phyloP scores from a whole-genome alignment of 2,888 invertebrate genomes.

The Bugulina stolonifera region DNA sequence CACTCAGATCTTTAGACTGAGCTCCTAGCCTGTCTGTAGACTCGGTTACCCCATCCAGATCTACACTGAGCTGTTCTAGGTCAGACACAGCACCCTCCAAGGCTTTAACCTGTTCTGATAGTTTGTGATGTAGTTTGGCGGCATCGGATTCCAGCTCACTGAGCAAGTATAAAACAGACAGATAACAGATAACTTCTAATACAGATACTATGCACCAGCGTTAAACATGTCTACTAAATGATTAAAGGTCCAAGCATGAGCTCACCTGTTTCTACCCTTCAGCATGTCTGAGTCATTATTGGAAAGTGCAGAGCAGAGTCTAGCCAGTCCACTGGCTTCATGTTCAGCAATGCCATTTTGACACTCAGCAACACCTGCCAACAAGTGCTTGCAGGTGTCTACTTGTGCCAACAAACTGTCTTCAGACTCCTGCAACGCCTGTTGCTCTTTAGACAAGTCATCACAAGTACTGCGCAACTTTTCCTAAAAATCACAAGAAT shows the following conservation, averaged over 20 bases:
- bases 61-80: slow-evolving; percentile 13
- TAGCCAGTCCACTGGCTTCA: background rate
- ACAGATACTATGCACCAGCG: background rate
- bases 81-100: background rate
- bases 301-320: slow-evolving; percentile 4
- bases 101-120: background rate
- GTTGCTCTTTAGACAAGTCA: background rate
- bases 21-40: slow-evolving; percentile 14
- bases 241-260: background rate
- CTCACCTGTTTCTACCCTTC: background rate
- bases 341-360: background rate
- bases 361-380: background rate
- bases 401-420: background rate
- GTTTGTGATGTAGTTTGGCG: slow-evolving; percentile 1
- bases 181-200: background rate
- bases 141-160: background rate
- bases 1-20: background rate
- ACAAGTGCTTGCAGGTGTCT: background rate
- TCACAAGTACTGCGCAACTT: background rate
- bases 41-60: background rate
- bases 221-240: background rate
- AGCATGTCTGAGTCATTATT: background rate
- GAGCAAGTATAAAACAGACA: background rate
- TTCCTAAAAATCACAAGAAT: background rate
- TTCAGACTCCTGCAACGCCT: background rate